phyloP scores from a whole-genome alignment of 92 coral and sea anemone genomes.

The Epizoanthus scotinus region DNA sequence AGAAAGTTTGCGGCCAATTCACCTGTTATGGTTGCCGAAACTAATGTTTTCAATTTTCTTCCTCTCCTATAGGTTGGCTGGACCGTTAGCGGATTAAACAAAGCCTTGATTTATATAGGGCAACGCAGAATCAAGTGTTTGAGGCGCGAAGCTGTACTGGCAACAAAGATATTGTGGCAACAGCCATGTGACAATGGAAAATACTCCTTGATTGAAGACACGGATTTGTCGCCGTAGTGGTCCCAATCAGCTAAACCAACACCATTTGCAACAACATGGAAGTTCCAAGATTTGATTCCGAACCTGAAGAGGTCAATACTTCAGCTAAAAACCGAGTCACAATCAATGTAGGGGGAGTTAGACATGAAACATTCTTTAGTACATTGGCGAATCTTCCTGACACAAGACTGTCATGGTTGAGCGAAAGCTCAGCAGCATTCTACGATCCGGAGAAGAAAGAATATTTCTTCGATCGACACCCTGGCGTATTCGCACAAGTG shows the following conservation, averaged over 20 bases:
- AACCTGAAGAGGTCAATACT: slow-evolving; percentile 33
- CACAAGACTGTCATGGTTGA: slow-evolving; percentile 82
- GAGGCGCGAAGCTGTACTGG: slow-evolving; percentile 14
- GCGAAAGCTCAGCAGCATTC: slow-evolving; percentile 58
- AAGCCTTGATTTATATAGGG: slow-evolving; percentile 4
- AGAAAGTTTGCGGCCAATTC: slow-evolving; percentile 7
- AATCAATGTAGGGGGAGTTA: slow-evolving; percentile 85
- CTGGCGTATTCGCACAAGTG: slow-evolving; percentile 81
- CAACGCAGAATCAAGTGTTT: neutral
- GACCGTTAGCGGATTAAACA: slow-evolving; percentile 32
- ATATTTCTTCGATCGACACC: slow-evolving; percentile 87
- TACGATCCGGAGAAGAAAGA: slow-evolving; percentile 63
- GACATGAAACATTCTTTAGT: slow-evolving; percentile 79
- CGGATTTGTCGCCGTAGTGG: neutral
- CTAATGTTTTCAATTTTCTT: slow-evolving; percentile 16
- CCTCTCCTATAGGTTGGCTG: slow-evolving; percentile 26
- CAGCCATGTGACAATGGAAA: slow-evolving; percentile 12
- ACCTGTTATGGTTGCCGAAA: slow-evolving; percentile 25
- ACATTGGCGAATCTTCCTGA: slow-evolving; percentile 86
- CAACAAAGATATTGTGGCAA: slow-evolving; percentile 28
- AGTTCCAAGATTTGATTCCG: slow-evolving; percentile 16
- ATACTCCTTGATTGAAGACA: neutral
- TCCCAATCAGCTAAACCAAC: neutral
- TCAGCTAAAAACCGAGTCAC: slow-evolving; percentile 68
- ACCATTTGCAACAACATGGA: slow-evolving; percentile 12